Base-by-base conservation (phyloP, 2,888 invertebrate genomes). In the Homarus gammarus region DNA sequence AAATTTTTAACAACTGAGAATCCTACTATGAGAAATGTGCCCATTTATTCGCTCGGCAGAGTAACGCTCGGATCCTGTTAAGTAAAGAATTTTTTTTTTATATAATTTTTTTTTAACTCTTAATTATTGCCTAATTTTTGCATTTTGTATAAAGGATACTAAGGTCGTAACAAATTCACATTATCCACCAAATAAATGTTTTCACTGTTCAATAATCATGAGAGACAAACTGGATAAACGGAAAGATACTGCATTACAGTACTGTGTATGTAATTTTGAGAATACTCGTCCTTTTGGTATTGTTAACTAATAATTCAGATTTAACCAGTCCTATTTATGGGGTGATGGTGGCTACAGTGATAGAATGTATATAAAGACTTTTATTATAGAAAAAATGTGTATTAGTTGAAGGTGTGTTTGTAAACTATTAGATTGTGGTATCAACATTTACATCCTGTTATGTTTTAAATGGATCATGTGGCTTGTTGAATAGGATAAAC, bases 141-240 rank as follows among this genome's bases (percentile, higher is more conserved):
- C 56, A 56, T 56, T 56, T 56, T 56, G 56, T 56, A 56, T 56
- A 56, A 56, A 56, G n/a, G n/a, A n/a, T n/a, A n/a, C n/a, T n/a
- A n/a, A n/a, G n/a, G n/a, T n/a, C n/a, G n/a, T n/a, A n/a, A n/a
- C n/a, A n/a, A n/a, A n/a, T n/a, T n/a, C n/a, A n/a, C n/a, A n/a
- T n/a, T n/a, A n/a, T n/a, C n/a, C n/a, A n/a, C n/a, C n/a, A n/a
- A n/a, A n/a, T n/a, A n/a, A n/a, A n/a, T n/a, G n/a, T n/a, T n/a
- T n/a, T n/a, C n/a, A n/a, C n/a, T n/a, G n/a, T n/a, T n/a, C n/a
- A n/a, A n/a, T n/a, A n/a, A n/a, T n/a, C n/a, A n/a, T n/a, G n/a
- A n/a, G n/a, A n/a, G n/a, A n/a, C n/a, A n/a, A n/a, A n/a, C n/a
- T n/a, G n/a, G n/a, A n/a, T n/a, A n/a, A n/a, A n/a, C n/a, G n/a